These are phyloP conservation scores for Deilephila elpenor DNA, from an alignment of 2,888 invertebrate genomes.

Conservation along the genomic window DNA sequence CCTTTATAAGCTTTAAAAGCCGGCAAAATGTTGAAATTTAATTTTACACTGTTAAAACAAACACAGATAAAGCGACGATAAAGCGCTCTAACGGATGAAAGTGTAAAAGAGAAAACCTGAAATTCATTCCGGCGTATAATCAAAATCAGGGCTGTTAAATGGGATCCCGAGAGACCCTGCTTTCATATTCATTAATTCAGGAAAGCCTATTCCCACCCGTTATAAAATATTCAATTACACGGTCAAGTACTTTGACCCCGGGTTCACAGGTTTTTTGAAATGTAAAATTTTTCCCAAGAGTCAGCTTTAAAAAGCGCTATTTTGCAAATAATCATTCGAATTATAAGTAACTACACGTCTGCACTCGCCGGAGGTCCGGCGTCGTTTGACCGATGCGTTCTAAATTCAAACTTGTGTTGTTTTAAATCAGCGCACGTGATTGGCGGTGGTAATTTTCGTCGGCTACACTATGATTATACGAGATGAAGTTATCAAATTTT, in stretches of 20 bases:
- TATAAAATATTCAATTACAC: slow-evolving; percentile 71
- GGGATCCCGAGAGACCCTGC: slow-evolving; percentile 34
- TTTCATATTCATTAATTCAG: slow-evolving; percentile 66
- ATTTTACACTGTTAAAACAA: slow-evolving; percentile 33
- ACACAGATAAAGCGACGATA: slow-evolving; percentile 34
- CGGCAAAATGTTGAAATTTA: slow-evolving; percentile 28
- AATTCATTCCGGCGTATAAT: slow-evolving; percentile 29
- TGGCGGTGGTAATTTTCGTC: slow-evolving; percentile 64
- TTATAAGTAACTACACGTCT: slow-evolving; percentile 70
- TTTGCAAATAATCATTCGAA: slow-evolving; percentile 62
- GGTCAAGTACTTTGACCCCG: slow-evolving; percentile 61
- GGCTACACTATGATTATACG: slow-evolving; percentile 67
- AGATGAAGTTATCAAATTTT: slow-evolving; percentile 79
- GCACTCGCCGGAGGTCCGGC: slow-evolving; percentile 53
- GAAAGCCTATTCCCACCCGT: slow-evolving; percentile 45
- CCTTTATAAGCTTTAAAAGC: slow-evolving; percentile 31
- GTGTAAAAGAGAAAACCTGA: neutral
- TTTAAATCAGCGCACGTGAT: slow-evolving; percentile 60
- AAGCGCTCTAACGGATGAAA: slow-evolving; percentile 29
- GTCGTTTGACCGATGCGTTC: slow-evolving; percentile 62
- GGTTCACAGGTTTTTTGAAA: slow-evolving; percentile 65
- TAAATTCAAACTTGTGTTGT: slow-evolving; percentile 62
- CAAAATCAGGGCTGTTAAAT: slow-evolving; percentile 40
- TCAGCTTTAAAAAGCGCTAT: slow-evolving; percentile 37
- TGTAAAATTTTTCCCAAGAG: slow-evolving; percentile 40